A percentile compares a stretch with the other conserved stretches of the same genome.
These are phyloP conservation scores for Rhodophaea formosa DNA, from an alignment of 2,888 invertebrate genomes.

Conservation along the genomic window DNA sequence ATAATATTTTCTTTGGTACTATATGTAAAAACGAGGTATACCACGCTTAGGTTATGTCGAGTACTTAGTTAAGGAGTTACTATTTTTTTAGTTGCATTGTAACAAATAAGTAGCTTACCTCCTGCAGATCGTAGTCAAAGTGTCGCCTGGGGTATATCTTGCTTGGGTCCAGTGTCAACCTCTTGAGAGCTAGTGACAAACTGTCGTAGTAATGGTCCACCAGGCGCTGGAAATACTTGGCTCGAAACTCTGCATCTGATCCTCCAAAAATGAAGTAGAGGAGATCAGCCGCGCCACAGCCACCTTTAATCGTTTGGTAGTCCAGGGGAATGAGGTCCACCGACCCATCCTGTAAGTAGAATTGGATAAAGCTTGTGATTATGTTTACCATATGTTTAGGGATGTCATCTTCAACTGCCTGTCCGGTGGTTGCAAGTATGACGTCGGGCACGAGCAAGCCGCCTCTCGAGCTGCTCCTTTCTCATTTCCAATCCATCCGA, in stretches of 20 bases:
- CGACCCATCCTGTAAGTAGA: constrained; percentile 21
- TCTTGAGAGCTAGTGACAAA: constrained; percentile 21
- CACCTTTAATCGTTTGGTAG: constrained; percentile 23
- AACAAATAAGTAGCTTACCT: constrained; percentile 10
- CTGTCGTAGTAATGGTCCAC: constrained; percentile 38
- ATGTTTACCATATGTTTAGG: background rate
- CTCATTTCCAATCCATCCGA: too few species aligned
- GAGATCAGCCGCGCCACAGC: constrained; percentile 16
- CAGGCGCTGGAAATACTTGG: constrained; percentile 31
- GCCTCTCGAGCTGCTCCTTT: too few species aligned
- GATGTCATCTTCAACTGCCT: too few species aligned
- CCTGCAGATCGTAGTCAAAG: constrained; percentile 22
- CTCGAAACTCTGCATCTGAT: constrained; percentile 22
- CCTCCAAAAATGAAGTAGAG: constrained; percentile 24
- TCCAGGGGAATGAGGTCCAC: constrained; percentile 22
- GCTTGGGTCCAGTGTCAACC: constrained; percentile 21
- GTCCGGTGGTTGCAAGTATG: too few species aligned
- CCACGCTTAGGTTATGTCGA: too few species aligned
- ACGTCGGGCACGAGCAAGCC: too few species aligned
- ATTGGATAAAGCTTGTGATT: background rate
- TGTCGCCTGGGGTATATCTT: constrained; percentile 22
- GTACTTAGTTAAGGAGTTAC: too few species aligned
- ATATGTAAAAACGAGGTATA: too few species aligned
- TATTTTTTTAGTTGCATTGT: too few species aligned
- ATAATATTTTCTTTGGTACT: too few species aligned